Percentiles rank a stretch among this genome's conserved stretches.
Evolutionary conservation across 2,113 vertebrate genomes (phyloP).

Genomic region (Patagioenas fasciata): DNA sequence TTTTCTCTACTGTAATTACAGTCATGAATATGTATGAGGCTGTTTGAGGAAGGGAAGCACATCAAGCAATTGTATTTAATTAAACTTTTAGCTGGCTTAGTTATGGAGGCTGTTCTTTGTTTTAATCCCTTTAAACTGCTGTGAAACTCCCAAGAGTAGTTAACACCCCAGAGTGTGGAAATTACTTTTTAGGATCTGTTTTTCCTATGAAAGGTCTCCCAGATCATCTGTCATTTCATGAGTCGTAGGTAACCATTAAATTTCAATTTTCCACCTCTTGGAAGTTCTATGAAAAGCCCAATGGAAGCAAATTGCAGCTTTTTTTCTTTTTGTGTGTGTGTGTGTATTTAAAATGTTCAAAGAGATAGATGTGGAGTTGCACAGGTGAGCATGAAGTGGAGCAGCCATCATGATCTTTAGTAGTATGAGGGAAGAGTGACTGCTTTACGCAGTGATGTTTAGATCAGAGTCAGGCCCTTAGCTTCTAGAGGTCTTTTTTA

Average conservation of each 20-base stretch:
- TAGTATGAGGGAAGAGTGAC: not conserved
- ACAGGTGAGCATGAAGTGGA: not conserved
- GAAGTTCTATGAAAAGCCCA: not conserved
- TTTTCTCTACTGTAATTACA: constrained; percentile 75
- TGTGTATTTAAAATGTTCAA: not conserved
- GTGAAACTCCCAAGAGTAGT: constrained; percentile 27
- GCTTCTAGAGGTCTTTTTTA: not conserved
- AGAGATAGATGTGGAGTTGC: not conserved
- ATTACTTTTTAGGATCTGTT: not conserved
- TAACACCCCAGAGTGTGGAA: not conserved
- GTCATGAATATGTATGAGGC: constrained; percentile 82
- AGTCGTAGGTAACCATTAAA: not conserved
- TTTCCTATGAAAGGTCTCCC: not conserved
- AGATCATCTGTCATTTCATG: not conserved
- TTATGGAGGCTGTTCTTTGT: constrained; percentile 50
- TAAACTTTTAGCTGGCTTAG: constrained; percentile 77
- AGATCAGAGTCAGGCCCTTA: not conserved
- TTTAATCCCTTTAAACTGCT: constrained; percentile 58
- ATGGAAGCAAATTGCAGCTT: not conserved
- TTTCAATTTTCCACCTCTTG: not conserved
- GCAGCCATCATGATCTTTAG: not conserved
- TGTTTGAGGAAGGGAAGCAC: constrained; percentile 67
- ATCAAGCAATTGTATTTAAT: constrained; percentile 78
- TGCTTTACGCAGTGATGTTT: not conserved
- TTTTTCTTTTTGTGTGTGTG: not conserved